Evolutionary conservation across 2,888 invertebrate genomes (phyloP), one percentile per base, ranked within the genome.

Genomic region (Troilus luridus): DNA sequence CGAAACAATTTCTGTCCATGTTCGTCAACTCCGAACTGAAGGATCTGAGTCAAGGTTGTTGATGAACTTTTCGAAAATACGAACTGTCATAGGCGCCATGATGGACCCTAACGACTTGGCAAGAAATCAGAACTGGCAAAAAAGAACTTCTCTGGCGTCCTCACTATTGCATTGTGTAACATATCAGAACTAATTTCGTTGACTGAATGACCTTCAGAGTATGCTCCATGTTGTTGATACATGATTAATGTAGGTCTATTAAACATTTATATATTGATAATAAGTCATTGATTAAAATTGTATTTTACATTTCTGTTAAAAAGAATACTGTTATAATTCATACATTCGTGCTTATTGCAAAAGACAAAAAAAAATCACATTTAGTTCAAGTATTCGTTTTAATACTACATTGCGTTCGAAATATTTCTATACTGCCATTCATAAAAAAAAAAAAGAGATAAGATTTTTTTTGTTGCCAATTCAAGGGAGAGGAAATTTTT

Each of bases 31-130:
- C 27, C 17, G 9, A 17, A 12, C 14, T 77, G 27, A 77, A 77
- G 72, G 72, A 77, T 77, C 41, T 41, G 72, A 77, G 72, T 41
- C 72, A 77, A 77, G 72, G 72, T 41, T 77, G 27, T 41, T 0
- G 41, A 41, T 77, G 72, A 77, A 77, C 72, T 17, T 77, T 17
- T 77, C 41, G 72, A 77, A 77, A 77, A 77, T 77, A 41, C 41
- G 72, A 41, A 27, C 72, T 41, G 72, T 77, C 72, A 77, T 77
- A 77, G 72, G 72, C 72, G 72, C 72, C 72, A 77, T 77, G 72
- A 77, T 77, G 72, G 7, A 41, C 67, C 27, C 72, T 77, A 8
- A 77, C 41, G 17, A 41, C 72, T 77, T 77, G 72, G 72, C 72
- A 77, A 77, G 9, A 41, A 17, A 19, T 77, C 72, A 77, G 41